These are phyloP conservation scores for Tupiocoris notatus DNA, from an alignment of 2,888 invertebrate genomes.

Conservation along the genomic window DNA sequence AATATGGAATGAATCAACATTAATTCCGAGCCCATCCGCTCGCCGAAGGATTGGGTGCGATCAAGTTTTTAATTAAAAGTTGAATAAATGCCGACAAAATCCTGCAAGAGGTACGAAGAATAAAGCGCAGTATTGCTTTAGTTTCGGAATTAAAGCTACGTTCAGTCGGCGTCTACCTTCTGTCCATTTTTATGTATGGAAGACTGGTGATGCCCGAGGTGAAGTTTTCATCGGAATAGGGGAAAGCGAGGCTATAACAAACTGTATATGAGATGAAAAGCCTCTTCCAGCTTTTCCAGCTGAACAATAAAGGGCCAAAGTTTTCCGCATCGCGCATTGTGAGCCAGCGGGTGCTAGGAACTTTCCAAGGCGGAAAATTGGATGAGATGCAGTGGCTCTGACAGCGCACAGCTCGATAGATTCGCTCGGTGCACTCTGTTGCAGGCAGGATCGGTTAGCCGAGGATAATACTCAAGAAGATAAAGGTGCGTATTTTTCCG, in stretches of 20 bases:
- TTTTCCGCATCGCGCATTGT: constrained; percentile 7
- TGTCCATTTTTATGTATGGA: not conserved
- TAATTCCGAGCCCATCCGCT: too few relatives aligned
- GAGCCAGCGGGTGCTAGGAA: constrained; percentile 2
- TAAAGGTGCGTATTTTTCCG: too few relatives aligned
- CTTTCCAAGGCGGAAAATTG: constrained; percentile 4
- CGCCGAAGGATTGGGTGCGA: too few relatives aligned
- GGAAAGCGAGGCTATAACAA: constrained; percentile 12
- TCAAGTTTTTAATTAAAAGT: constrained; percentile 34
- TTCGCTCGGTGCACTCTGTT: not conserved
- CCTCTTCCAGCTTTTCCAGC: constrained; percentile 27
- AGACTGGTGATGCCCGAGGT: not conserved
- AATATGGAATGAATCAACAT: too few relatives aligned
- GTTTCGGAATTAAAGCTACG: constrained; percentile 25
- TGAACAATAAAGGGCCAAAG: constrained; percentile 23
- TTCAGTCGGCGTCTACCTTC: not conserved
- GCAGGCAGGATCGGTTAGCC: not conserved
- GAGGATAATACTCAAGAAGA: too few relatives aligned
- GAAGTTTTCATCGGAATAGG: constrained; percentile 1
- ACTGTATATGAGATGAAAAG: constrained; percentile 35
- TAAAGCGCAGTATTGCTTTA: constrained; percentile 21
- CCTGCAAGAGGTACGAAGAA: constrained; percentile 22
- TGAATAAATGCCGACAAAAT: constrained; percentile 8
- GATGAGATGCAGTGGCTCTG: not conserved
- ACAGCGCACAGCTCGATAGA: not conserved